Conservation (phyloP, 2,113 vertebrate species). For the Raphicerus campestris region DNA sequence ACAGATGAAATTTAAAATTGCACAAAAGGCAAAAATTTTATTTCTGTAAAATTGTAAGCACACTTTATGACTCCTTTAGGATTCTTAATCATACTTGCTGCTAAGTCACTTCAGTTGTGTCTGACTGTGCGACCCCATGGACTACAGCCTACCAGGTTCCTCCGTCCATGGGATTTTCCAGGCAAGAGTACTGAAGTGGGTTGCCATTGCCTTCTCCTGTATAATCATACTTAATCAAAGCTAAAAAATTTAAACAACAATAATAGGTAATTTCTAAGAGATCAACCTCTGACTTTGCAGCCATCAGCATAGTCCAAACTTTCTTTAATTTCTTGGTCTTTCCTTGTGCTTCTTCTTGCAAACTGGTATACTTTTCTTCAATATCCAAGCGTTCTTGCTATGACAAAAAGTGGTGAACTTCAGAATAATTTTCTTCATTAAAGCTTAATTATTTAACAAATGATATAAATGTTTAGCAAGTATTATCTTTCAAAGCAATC, state of each 20-base stretch:
- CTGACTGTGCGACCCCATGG: too few relatives aligned
- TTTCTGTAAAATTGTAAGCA: slow-evolving; percentile 20
- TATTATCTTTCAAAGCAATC: slow-evolving; percentile 6
- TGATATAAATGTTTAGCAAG: background rate
- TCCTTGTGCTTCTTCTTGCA: slow-evolving; percentile 98
- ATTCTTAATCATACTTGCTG: background rate
- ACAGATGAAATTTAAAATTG: background rate
- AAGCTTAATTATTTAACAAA: slow-evolving; percentile 20
- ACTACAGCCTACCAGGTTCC: too few relatives aligned
- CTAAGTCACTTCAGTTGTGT: too few relatives aligned
- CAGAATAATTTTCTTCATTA: slow-evolving; percentile 29
- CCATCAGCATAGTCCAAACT: slow-evolving; percentile 99
- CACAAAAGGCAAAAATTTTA: background rate
- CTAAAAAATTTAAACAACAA: background rate
- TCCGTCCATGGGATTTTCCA: too few relatives aligned
- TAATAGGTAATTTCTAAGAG: background rate
- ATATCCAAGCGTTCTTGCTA: slow-evolving; percentile 99
- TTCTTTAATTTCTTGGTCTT: slow-evolving; percentile 99
- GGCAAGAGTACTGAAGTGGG: too few relatives aligned
- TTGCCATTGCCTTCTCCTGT: too few relatives aligned
- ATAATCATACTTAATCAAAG: background rate
- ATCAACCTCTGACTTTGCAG: slow-evolving; percentile 96
- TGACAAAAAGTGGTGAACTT: slow-evolving; percentile 49
- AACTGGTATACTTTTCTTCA: slow-evolving; percentile 98
- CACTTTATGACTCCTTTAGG: background rate